Base-by-base conservation (phyloP, 2,888 invertebrate species). In the Oxyteleia sp. region DNA sequence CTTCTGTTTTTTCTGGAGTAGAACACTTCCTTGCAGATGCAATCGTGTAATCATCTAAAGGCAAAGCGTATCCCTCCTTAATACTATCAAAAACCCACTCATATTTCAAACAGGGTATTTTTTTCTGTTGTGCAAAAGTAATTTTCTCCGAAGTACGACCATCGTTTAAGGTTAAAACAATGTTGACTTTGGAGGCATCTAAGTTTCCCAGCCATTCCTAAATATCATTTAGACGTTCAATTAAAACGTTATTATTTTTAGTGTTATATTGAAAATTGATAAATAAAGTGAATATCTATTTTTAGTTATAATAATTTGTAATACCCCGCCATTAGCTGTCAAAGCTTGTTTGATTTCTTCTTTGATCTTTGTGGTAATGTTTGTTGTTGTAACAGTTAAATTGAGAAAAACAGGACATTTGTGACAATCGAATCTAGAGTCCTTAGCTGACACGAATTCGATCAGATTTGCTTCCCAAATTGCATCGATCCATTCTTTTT, bases 51-150 rank as follows among this genome's bases (percentile, higher is more conserved):
- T 94, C 92, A 2, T 94, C 94, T 13, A 95, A 93, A 0, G 96
- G 95, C 43, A 97, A 87, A 0, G 96, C 96, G 83, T 95, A 96
- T 0, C 97, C 97, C 23, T 94, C 95, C 23, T 95, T 94, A 0
- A 96, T 94, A n/a, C 97, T 97, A 29, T 97, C 96, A 69, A 95
- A 94, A 41, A 98, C 94, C 98, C 99, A 99, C 1, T 96, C 94
- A 0, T 96, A 95, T 11, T 94, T 94, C 0, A 98, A 95, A 88
- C 98, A 97, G 41, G 95, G 94, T n/a, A 96, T 94, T 41, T 94
- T 93, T 93, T 95, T 95, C 66, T 94, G 93, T 69, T 93, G 91
- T 0, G 96, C 96, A 91, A 93, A 94, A 72, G 94, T 96, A 88
- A 96, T 96, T 91, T 98, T 98, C 45, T 96, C 96, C 59, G 97